Percentiles rank a stretch among this genome's conserved stretches.
These are phyloP conservation scores for Protonemura montana DNA, from an alignment of 2,888 invertebrate genomes.

Conservation along the genomic window DNA sequence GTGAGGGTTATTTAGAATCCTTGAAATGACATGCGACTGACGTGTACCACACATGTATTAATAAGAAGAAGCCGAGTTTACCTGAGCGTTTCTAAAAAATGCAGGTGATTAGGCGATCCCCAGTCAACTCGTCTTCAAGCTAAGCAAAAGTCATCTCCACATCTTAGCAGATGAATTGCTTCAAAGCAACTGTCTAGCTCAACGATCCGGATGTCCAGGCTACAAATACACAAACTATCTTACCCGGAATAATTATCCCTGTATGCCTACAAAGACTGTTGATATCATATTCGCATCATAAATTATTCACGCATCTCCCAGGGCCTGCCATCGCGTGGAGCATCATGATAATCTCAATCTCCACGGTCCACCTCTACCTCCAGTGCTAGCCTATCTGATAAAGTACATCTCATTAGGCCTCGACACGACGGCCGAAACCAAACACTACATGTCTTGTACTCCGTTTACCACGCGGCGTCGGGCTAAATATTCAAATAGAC, in stretches of 20 bases:
- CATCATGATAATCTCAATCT: conserved; percentile 1
- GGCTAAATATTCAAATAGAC: neutral
- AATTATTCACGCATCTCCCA: conserved; percentile 12
- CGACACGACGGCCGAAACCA: neutral
- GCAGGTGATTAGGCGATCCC: no score
- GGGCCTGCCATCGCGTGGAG: neutral
- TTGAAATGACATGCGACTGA: no score
- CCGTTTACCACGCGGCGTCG: neutral
- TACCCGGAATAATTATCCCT: neutral
- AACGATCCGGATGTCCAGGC: neutral
- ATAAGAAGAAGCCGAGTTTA: no score
- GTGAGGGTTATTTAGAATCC: no score
- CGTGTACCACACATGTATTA: no score
- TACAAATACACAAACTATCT: neutral
- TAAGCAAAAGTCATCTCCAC: neutral
- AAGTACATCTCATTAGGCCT: neutral
- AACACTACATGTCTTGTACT: neutral
- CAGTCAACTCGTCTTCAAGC: neutral
- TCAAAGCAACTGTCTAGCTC: neutral
- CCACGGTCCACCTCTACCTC: neutral
- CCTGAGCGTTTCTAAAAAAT: no score
- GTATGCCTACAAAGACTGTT: neutral
- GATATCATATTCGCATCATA: conserved; percentile 7
- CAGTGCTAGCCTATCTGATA: neutral
- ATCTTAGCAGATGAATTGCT: neutral